These are phyloP conservation scores for Neodiprion pinetum DNA, from an alignment of 1,140 invertebrate genomes.

Conservation along the genomic window DNA sequence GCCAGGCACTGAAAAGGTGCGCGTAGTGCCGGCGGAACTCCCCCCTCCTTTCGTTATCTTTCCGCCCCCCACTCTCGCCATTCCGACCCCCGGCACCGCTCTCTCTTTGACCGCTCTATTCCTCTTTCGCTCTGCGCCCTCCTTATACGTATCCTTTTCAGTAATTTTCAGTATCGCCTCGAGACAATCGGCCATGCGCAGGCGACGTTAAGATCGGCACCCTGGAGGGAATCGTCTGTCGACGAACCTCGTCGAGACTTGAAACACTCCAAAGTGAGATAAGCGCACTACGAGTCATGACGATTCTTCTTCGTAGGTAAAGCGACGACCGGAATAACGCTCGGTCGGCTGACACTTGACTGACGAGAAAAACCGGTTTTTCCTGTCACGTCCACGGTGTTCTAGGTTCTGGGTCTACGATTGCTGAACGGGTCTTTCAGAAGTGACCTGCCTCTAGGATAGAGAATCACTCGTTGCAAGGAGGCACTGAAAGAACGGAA, in stretches of 20 bases:
- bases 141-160: too few species aligned
- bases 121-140: not conserved
- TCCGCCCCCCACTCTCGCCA: not conserved
- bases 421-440: not conserved
- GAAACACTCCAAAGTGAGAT: too few species aligned
- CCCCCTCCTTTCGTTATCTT: not conserved
- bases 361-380: not conserved
- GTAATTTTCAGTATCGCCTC: too few species aligned
- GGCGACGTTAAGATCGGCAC: too few species aligned
- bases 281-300: too few species aligned
- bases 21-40: not conserved
- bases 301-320: too few species aligned
- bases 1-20: constrained; percentile 1
- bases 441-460: not conserved
- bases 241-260: too few species aligned
- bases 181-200: too few species aligned
- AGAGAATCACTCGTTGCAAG: not conserved
- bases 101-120: not conserved
- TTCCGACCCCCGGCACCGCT: not conserved
- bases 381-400: not conserved
- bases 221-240: too few species aligned
- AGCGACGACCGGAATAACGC: not conserved
- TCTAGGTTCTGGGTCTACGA: not conserved
- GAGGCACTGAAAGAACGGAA: too few species aligned
- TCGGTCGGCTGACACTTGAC: not conserved